Evolutionary conservation across 2,113 vertebrate species (phyloP).

Genomic region (Rutilus rutilus): DNA sequence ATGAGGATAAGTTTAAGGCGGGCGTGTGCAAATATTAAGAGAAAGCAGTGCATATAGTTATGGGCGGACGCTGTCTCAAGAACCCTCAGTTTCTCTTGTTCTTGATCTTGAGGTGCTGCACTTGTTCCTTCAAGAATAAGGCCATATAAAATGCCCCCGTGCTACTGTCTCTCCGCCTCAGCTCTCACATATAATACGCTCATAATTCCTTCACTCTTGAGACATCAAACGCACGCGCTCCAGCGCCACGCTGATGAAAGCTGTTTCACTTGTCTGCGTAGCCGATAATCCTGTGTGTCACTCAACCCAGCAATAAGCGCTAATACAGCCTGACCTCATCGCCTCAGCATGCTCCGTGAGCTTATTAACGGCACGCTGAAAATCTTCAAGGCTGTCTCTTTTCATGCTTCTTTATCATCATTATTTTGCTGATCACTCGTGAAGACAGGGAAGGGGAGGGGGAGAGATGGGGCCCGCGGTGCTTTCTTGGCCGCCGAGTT

Average conservation of each 20-base stretch:
- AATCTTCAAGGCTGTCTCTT: constrained; percentile 64
- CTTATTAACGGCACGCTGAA: constrained; percentile 72
- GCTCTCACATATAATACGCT: constrained; percentile 50
- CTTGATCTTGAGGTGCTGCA: constrained; percentile 45
- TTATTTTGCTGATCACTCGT: constrained; percentile 71
- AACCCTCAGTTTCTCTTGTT: constrained; percentile 2
- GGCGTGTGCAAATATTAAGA: constrained; percentile 11
- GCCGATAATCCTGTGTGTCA: constrained; percentile 68
- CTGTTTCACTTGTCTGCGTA: constrained; percentile 59
- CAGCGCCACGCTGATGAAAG: constrained; percentile 66
- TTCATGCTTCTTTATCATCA: constrained; percentile 67
- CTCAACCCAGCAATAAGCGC: constrained; percentile 71
- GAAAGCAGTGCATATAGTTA: neutral
- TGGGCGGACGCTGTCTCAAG: neutral
- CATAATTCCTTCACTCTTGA: constrained; percentile 59
- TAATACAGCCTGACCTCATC: constrained; percentile 70
- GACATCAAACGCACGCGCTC: constrained; percentile 67
- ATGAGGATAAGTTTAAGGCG: neutral
- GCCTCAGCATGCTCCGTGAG: constrained; percentile 43
- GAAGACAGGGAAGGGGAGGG: constrained; percentile 64
- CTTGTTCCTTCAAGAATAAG: constrained; percentile 60
- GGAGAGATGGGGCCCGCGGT: constrained; percentile 52
- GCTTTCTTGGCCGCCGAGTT: constrained; percentile 73
- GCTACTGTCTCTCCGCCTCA: constrained; percentile 39
- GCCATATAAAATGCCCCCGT: constrained; percentile 55